Conservation (phyloP, 2,797 vertebrate species). For the Phrynocephalus forsythii region DNA sequence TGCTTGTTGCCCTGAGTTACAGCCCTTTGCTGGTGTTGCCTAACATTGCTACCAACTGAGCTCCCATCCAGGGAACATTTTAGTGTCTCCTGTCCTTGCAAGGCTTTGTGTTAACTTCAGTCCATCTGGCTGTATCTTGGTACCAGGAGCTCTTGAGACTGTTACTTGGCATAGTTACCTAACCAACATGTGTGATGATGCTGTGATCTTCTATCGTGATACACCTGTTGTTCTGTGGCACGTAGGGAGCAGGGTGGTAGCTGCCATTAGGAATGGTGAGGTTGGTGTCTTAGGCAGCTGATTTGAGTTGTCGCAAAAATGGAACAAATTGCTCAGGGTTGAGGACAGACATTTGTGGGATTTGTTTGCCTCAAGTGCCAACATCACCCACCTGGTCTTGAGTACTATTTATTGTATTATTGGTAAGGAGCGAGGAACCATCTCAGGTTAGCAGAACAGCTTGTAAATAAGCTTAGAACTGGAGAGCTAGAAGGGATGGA, state of each 20-base stretch:
- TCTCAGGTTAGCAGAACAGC: background rate
- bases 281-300: background rate
- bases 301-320: background rate
- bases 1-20: background rate
- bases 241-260: too few relatives aligned
- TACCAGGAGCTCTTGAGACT: background rate
- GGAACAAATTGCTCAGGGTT: background rate
- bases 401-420: background rate
- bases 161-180: background rate
- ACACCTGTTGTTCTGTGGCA: background rate
- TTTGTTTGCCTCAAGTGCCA: background rate
- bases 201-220: background rate
- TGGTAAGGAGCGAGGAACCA: background rate
- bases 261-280: background rate
- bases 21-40: background rate
- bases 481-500: background rate
- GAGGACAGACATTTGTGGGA: background rate
- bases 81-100: background rate
- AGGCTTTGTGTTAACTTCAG: background rate
- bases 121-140: too few relatives aligned
- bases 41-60: background rate
- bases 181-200: background rate
- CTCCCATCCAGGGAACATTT: background rate
- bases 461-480: background rate
- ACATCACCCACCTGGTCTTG: background rate